Evolutionary conservation across 2,113 vertebrate genomes (phyloP).

Genomic region (Cephalopterus ornatus): DNA sequence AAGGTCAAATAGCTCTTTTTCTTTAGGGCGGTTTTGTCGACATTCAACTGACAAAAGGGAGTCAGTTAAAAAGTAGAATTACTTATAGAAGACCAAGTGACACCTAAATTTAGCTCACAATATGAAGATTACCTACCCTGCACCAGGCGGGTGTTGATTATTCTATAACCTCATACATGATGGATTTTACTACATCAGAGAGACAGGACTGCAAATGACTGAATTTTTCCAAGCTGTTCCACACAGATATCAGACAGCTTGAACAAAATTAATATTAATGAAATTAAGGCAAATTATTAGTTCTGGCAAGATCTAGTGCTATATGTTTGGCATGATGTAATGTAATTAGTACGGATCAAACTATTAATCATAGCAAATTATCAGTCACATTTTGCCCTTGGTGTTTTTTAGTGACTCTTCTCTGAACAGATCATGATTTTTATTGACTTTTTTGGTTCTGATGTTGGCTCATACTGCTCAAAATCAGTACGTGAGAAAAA

Average conservation of each 20-base stretch:
- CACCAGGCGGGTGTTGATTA: background rate
- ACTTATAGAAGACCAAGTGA: background rate
- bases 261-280: constrained; percentile 26
- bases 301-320: background rate
- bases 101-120: background rate
- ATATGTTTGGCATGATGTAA: background rate
- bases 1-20: background rate
- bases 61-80: background rate
- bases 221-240: constrained; percentile 40
- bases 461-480: background rate
- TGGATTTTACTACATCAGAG: constrained; percentile 5
- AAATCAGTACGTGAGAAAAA: background rate
- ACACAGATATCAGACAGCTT: background rate
- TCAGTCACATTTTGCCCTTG: background rate
- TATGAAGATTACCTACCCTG: background rate
- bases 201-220: background rate
- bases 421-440: background rate
- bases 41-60: background rate
- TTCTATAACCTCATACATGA: background rate
- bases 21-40: background rate
- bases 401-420: background rate
- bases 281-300: constrained; percentile 46
- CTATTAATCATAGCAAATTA: background rate
- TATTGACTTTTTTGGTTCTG: background rate
- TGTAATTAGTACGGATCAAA: constrained; percentile 17